These are phyloP conservation scores for Naso thynnoides DNA, from an alignment of 2,797 vertebrate genomes.

Conservation along the genomic window DNA sequence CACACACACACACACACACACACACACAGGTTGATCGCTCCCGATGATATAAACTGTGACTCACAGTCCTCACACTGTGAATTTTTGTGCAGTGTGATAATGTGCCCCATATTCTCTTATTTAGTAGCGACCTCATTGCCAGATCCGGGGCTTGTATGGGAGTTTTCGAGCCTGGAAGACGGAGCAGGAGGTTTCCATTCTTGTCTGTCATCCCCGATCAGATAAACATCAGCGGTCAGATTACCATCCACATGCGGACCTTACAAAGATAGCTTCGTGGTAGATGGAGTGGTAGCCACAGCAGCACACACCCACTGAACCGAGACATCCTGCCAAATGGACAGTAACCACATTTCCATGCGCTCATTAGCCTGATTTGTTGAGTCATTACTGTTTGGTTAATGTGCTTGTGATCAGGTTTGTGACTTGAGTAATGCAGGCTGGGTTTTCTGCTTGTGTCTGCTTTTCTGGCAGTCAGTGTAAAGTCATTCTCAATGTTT, in stretches of 20 bases:
- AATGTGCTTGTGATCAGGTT: not conserved
- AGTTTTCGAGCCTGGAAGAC: constrained; percentile 4
- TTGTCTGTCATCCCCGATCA: constrained; percentile 27
- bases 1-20: too few relatives aligned
- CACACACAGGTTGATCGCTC: constrained; percentile 23
- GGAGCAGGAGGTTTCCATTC: constrained; percentile 25
- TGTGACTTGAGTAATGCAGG: constrained; percentile 10
- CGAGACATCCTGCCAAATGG: constrained; percentile 21
- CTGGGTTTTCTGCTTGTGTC: not conserved
- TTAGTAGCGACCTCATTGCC: constrained; percentile 17
- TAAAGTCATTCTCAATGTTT: too few relatives aligned
- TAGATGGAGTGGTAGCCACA: not conserved
- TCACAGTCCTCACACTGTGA: constrained; percentile 29
- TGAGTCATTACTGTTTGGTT: constrained; percentile 30
- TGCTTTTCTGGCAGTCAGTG: not conserved
- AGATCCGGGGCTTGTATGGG: constrained; percentile 5
- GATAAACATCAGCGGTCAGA: constrained; percentile 48
- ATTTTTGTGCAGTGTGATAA: constrained; percentile 56
- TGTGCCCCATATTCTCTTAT: constrained; percentile 29
- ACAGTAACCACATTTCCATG: not conserved
- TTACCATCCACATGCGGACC: constrained; percentile 36
- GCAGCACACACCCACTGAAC: not conserved
- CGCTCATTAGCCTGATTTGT: constrained; percentile 12
- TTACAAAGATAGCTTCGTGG: constrained; percentile 16
- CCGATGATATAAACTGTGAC: constrained; percentile 46